Conservation (phyloP, 2,888 invertebrate genomes). For the Nemotelus nigrinus region DNA sequence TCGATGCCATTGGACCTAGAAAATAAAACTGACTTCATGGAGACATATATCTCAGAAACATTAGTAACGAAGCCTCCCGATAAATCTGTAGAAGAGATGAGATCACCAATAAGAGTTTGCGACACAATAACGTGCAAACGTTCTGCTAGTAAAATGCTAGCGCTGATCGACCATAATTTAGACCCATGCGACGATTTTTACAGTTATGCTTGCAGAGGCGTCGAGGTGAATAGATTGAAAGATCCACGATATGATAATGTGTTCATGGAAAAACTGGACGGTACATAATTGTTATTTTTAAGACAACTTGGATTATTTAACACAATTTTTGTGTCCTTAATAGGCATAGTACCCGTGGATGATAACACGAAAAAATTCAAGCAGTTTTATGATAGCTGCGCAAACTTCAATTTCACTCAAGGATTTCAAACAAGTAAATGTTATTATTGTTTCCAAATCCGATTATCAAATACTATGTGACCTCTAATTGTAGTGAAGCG, state of each 20-base stretch:
- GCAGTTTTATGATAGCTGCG: slow-evolving; percentile 41
- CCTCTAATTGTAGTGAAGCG: neutral
- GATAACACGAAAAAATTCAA: slow-evolving; percentile 35
- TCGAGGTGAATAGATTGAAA: slow-evolving; percentile 44
- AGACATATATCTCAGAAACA: neutral
- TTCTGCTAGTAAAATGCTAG: slow-evolving; percentile 48
- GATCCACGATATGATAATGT: slow-evolving; percentile 36
- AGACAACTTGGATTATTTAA: neutral
- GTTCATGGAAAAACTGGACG: slow-evolving; percentile 36
- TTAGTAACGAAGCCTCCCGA: too few species aligned
- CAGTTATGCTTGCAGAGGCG: slow-evolving; percentile 47
- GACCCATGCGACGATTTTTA: slow-evolving; percentile 50
- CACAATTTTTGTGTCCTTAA: neutral
- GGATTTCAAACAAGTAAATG: slow-evolving; percentile 3
- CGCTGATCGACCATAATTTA: slow-evolving; percentile 47
- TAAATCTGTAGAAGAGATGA: too few species aligned
- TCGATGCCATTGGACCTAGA: neutral
- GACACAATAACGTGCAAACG: slow-evolving; percentile 46
- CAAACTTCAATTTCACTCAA: slow-evolving; percentile 23
- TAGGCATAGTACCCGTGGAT: slow-evolving; percentile 31
- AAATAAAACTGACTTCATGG: neutral
- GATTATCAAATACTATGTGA: neutral
- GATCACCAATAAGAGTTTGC: slow-evolving; percentile 35
- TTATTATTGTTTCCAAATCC: neutral
- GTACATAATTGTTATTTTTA: slow-evolving; percentile 21